Evolutionary conservation across 2,888 invertebrate genomes (phyloP), one percentile per base, ranked within the genome.

Genomic region (Odontocolon sp.): DNA sequence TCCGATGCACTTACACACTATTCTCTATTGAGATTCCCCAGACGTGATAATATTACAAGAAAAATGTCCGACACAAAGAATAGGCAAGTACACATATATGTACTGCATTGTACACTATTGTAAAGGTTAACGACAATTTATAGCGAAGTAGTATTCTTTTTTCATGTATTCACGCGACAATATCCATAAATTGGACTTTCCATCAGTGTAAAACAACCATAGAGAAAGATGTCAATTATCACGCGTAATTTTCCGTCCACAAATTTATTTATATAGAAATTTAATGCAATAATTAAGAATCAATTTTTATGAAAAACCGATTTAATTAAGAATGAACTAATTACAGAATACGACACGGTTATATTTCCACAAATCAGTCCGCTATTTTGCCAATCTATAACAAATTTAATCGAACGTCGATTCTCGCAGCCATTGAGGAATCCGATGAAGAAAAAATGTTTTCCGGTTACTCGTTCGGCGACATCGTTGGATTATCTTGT

Each of bases 401-500:
- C 2, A 67, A 56, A 45, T 69, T 45, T 18, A 64, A 54, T 21
- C 21, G 23, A 54, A 47, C 69, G 6, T 16, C 40, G 8, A 16
- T n/a, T 6, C 23, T 8, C 0, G 40, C 38, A 38, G 50, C 14
- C 38, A 14, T 23, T 2, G 59, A 50, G 2, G 54, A 70, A 16
- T 21, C 57, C 6, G 8, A 6, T 0, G 31, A 28, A 2, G 52
- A 61, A 4, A 45, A n/a, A 2, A 11, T n/a, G 38, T 47, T 54
- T 14, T 40, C 42, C 6, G 26, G 54, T 45, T 68, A 69, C 26
- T 69, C 71, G 1, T 72, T 77, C 52, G 85, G 84, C 3, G 85
- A 86, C 11, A 59, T 84, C 4, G 50, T 88, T 11, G 80, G 63
- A 5, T 80, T 86, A 9, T 81, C 82, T 3, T 88, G 88, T 54